These are phyloP conservation scores for Bombyx huttoni DNA, from an alignment of 2,888 invertebrate species.

Conservation along the genomic window DNA sequence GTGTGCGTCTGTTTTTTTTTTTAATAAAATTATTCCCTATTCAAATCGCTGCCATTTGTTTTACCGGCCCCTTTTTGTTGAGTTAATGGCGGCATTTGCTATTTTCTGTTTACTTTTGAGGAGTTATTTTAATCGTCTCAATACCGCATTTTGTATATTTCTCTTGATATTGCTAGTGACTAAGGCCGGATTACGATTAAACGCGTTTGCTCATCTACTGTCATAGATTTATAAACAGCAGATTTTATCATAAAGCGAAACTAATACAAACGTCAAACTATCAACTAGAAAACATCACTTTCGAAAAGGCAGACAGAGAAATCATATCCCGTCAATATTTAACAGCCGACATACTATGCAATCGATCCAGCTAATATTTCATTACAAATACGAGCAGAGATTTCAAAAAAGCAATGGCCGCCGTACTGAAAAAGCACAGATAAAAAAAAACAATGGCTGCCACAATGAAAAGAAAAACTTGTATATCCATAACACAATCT, in stretches of 20 bases:
- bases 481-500: slow-evolving; percentile 72
- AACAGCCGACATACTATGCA: background rate
- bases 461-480: slow-evolving; percentile 30
- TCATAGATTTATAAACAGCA: too few species aligned
- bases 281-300: too few species aligned
- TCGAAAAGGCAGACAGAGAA: too few species aligned
- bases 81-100: background rate
- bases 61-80: background rate
- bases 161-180: too few species aligned
- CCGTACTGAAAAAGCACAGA: background rate
- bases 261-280: too few species aligned
- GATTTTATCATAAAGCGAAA: too few species aligned
- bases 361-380: slow-evolving; percentile 34
- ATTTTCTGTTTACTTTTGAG: background rate
- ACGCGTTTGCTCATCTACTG: too few species aligned
- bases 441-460: slow-evolving; percentile 23
- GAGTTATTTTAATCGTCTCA: background rate
- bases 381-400: slow-evolving; percentile 32
- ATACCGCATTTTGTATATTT: background rate
- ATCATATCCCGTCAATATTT: too few species aligned
- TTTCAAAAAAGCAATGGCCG: background rate
- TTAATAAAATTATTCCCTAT: background rate
- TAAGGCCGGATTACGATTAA: too few species aligned
- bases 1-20: background rate
- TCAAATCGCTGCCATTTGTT: background rate